Percentiles rank a stretch among this genome's conserved stretches.
phyloP scores from a whole-genome alignment of 2,797 vertebrate genomes.

The Lindbergichthys nudifrons region DNA sequence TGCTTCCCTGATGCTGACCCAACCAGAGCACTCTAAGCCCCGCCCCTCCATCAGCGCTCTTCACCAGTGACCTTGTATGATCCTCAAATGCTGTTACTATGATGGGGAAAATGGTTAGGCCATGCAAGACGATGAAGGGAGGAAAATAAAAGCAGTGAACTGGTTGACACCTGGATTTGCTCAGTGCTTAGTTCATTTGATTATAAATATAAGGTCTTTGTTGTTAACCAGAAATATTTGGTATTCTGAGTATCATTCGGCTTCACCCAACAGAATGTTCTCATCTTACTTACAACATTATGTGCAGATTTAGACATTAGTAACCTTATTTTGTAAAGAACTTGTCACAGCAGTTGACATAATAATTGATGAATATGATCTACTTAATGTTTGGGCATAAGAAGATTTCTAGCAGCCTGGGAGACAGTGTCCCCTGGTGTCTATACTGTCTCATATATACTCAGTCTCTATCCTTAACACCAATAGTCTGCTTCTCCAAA shows the following conservation, averaged over 20 bases:
- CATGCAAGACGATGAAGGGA: neutral
- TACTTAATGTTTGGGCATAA: constrained; percentile 33
- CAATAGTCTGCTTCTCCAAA: constrained; percentile 43
- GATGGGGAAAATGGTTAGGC: constrained; percentile 79
- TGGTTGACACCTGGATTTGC: neutral
- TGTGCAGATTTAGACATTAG: neutral
- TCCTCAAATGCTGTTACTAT: constrained; percentile 79
- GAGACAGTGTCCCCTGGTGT: constrained; percentile 88
- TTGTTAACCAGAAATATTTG: neutral
- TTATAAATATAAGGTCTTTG: neutral
- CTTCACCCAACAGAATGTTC: neutral
- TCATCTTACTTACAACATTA: neutral
- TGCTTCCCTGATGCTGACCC: constrained; percentile 13
- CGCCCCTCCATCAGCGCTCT: constrained; percentile 2
- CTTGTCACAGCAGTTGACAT: constrained; percentile 20
- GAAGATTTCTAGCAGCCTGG: constrained; percentile 68
- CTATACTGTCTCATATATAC: constrained; percentile 62
- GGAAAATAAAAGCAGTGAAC: neutral
- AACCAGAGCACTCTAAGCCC: neutral
- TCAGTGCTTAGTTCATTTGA: neutral
- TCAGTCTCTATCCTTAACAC: constrained; percentile 56
- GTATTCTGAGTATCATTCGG: neutral
- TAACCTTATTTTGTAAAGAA: neutral
- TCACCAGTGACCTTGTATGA: constrained; percentile 85
- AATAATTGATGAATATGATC: constrained; percentile 36